Evolutionary conservation across 2,888 invertebrate species (phyloP).

Genomic region (Tetranychus truncatus): DNA sequence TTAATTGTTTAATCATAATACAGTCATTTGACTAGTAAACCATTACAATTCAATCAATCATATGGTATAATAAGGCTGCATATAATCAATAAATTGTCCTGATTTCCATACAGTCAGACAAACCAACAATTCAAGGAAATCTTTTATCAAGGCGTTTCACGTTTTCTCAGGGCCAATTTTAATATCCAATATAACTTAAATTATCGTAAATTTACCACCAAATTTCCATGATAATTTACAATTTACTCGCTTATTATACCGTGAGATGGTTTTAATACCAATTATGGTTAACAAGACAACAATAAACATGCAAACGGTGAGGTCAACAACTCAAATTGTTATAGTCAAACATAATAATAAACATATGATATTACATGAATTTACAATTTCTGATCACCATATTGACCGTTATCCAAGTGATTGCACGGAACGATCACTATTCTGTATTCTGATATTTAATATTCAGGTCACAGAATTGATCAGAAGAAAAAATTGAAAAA

Average conservation of each 20-base stretch:
- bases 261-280: neutral
- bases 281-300: neutral
- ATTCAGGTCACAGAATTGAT: neutral
- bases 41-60: too few species aligned
- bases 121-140: too few species aligned
- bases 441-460: neutral
- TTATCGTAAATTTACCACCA: neutral
- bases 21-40: too few species aligned
- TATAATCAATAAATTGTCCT: neutral
- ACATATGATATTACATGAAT: too few species aligned
- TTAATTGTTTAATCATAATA: too few species aligned
- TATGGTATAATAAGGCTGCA: too few species aligned
- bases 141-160: too few species aligned
- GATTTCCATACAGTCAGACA: neutral
- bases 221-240: neutral
- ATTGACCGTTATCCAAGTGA: neutral
- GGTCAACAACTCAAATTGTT: neutral
- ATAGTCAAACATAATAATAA: neutral
- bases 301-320: neutral
- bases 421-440: neutral
- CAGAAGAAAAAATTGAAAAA: neutral
- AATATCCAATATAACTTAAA: neutral
- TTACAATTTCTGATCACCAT: neutral
- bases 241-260: neutral
- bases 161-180: too few species aligned